Evolutionary conservation across 2,888 invertebrate species (phyloP).

Genomic region (Bugula neritina): DNA sequence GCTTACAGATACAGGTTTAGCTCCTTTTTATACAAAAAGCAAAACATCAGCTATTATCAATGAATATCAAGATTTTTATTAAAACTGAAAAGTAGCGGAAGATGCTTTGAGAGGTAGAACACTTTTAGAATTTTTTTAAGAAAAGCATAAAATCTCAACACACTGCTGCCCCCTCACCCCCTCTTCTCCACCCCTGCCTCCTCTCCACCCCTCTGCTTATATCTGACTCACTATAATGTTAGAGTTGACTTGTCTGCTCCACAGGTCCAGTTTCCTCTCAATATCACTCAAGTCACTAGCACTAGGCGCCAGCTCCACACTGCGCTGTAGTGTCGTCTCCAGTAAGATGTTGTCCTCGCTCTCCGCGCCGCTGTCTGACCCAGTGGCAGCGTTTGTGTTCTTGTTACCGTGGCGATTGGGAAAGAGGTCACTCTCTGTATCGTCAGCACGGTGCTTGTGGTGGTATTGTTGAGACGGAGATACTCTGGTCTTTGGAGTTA

Average conservation of each 20-base stretch:
- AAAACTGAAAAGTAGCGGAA: too few species aligned
- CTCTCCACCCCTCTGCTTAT: too few species aligned
- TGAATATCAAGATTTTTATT: too few species aligned
- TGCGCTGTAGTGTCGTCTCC: neutral
- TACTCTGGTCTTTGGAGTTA: slow-evolving; percentile 6
- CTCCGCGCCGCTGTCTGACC: neutral
- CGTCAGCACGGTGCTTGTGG: neutral
- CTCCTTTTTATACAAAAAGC: too few species aligned
- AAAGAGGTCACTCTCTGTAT: neutral
- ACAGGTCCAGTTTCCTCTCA: slow-evolving; percentile 45
- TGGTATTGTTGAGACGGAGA: slow-evolving; percentile 10
- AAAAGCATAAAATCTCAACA: too few species aligned
- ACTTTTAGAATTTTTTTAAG: too few species aligned
- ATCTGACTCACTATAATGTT: slow-evolving; percentile 45
- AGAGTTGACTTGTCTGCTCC: slow-evolving; percentile 46
- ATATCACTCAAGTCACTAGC: slow-evolving; percentile 44
- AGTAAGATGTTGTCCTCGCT: neutral
- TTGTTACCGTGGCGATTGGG: neutral
- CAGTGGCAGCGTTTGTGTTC: neutral
- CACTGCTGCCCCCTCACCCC: too few species aligned
- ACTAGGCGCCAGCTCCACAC: neutral
- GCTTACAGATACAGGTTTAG: too few species aligned
- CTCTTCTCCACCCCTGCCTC: too few species aligned
- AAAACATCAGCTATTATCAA: too few species aligned
- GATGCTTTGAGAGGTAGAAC: too few species aligned